A percentile compares a stretch with the other conserved stretches of the same genome.
These are phyloP conservation scores for Camponotus fellah DNA, from an alignment of 2,888 invertebrate species.

Conservation along the genomic window DNA sequence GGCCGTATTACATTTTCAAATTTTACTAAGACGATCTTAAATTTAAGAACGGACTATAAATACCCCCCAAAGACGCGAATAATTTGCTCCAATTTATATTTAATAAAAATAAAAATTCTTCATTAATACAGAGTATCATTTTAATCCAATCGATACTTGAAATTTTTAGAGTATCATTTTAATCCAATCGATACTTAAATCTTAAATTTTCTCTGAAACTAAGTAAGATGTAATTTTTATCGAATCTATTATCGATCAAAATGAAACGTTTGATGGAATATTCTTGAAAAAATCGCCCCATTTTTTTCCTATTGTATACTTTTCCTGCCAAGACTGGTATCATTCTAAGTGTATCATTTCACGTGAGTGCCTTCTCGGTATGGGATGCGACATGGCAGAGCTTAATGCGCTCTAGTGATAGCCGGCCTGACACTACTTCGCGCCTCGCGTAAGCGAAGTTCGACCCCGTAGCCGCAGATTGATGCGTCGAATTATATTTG, in stretches of 20 bases:
- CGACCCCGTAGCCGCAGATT: conserved; percentile 83
- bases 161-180: too few relatives aligned
- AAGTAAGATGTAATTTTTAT: not conserved
- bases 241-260: not conserved
- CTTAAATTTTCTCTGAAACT: not conserved
- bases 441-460: conserved; percentile 60
- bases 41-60: too few relatives aligned
- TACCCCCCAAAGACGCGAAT: not conserved
- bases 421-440: conserved; percentile 30
- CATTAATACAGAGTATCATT: too few relatives aligned
- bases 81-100: not conserved
- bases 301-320: not conserved
- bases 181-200: not conserved
- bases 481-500: conserved; percentile 84
- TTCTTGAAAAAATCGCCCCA: not conserved
- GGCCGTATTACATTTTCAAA: too few relatives aligned
- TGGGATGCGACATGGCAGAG: not conserved
- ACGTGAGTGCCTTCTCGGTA: not conserved
- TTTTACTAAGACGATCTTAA: too few relatives aligned
- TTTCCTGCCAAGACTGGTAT: not conserved
- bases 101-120: too few relatives aligned
- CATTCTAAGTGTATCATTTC: conserved; percentile 29
- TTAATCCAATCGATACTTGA: not conserved
- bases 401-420: conserved; percentile 7
- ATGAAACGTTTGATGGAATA: not conserved